Conservation (phyloP, 2,797 vertebrate genomes). For the Discoglossus pictus region DNA sequence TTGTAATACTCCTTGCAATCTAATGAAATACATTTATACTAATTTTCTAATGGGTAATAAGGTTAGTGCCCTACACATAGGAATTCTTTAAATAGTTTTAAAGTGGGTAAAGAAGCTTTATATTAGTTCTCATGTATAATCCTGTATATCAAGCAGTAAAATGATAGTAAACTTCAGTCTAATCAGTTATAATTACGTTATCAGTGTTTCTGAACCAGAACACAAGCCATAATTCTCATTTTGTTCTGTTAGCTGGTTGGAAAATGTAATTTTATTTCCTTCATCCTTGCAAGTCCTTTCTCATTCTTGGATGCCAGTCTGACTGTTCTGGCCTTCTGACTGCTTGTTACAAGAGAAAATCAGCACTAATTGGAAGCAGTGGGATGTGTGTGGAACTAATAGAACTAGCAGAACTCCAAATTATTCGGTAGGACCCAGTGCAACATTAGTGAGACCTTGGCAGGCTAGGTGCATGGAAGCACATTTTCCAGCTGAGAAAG, state of each 20-base stretch:
- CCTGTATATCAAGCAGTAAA: background rate
- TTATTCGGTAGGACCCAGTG: slow-evolving; percentile 52
- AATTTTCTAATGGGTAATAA: too few species aligned
- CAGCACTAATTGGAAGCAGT: slow-evolving; percentile 61
- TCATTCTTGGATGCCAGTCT: slow-evolving; percentile 49
- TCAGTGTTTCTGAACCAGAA: slow-evolving; percentile 33
- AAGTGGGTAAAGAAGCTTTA: too few species aligned
- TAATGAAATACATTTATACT: too few species aligned
- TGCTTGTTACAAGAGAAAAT: slow-evolving; percentile 59
- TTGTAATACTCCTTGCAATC: too few species aligned
- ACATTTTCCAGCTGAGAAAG: slow-evolving; percentile 49
- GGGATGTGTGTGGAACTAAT: slow-evolving; percentile 54
- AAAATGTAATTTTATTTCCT: slow-evolving; percentile 39
- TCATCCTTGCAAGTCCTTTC: slow-evolving; percentile 46
- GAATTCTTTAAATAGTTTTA: too few species aligned
- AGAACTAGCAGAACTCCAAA: slow-evolving; percentile 53
- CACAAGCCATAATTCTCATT: slow-evolving; percentile 38
- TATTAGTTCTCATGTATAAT: background rate
- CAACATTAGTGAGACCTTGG: slow-evolving; percentile 51
- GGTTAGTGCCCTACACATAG: too few species aligned
- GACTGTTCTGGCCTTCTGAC: slow-evolving; percentile 54
- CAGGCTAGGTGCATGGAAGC: slow-evolving; percentile 46
- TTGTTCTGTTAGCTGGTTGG: slow-evolving; percentile 40
- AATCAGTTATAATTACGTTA: slow-evolving; percentile 33
- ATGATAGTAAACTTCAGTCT: slow-evolving; percentile 6